A percentile compares a stretch with the other conserved stretches of the same genome.
These are phyloP conservation scores for Drosophila peninsularis DNA, from an alignment of 2,888 invertebrate genomes.

Conservation along the genomic window DNA sequence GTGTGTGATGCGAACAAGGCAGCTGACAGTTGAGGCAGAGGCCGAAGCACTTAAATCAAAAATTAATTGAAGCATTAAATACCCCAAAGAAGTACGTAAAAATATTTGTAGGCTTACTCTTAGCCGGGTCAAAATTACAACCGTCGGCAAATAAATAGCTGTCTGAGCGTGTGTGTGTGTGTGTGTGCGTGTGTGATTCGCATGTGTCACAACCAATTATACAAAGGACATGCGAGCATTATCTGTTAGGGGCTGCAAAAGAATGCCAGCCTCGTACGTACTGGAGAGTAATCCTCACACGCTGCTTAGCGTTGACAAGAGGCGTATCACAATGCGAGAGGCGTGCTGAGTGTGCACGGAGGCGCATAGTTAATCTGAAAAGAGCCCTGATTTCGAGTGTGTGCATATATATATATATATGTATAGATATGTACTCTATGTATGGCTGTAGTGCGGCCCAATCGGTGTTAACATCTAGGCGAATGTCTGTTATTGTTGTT, in stretches of 20 bases:
- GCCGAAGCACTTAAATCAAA: slow-evolving; percentile 63
- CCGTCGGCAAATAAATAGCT: slow-evolving; percentile 55
- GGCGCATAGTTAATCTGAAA: slow-evolving; percentile 73
- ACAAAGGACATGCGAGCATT: slow-evolving; percentile 66
- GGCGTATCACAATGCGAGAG: slow-evolving; percentile 51
- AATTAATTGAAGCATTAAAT: slow-evolving; percentile 80
- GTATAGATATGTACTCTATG: slow-evolving; percentile 1
- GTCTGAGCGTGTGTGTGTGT: slow-evolving; percentile 3
- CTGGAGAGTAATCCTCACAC: slow-evolving; percentile 68
- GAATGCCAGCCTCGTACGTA: slow-evolving; percentile 48
- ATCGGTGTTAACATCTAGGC: slow-evolving; percentile 47
- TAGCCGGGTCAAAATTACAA: slow-evolving; percentile 52
- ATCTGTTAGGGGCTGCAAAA: slow-evolving; percentile 34
- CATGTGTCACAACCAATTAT: slow-evolving; percentile 79
- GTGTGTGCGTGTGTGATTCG: slow-evolving; percentile 29
- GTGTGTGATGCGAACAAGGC: slow-evolving; percentile 22
- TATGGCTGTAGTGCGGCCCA: slow-evolving; percentile 5
- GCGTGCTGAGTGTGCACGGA: slow-evolving; percentile 52
- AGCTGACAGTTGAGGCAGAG: slow-evolving; percentile 44
- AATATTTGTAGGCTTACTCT: slow-evolving; percentile 34
- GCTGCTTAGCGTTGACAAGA: slow-evolving; percentile 72
- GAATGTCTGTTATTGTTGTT: slow-evolving; percentile 54
- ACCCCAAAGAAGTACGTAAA: slow-evolving; percentile 60
- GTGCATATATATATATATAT: slow-evolving; percentile 8
- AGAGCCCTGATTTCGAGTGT: slow-evolving; percentile 58